These are phyloP conservation scores for Drosophila ochracea DNA, from an alignment of 2,888 invertebrate genomes.

Conservation along the genomic window DNA sequence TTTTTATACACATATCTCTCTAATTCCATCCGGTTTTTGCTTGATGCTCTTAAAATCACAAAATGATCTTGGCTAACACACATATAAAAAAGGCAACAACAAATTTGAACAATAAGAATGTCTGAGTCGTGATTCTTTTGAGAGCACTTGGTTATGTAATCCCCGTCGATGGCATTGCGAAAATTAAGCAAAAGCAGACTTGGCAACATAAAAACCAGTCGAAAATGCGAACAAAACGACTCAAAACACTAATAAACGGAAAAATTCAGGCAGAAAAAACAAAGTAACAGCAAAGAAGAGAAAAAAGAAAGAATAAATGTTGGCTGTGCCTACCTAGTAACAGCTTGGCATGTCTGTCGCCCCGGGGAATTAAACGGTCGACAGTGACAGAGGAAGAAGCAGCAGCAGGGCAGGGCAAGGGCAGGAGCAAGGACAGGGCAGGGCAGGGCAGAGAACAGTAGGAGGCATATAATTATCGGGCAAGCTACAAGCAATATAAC, in stretches of 20 bases:
- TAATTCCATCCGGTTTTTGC: slow-evolving; percentile 10
- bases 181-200: slow-evolving; percentile 51
- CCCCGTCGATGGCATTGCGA: slow-evolving; percentile 48
- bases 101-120: slow-evolving; percentile 22
- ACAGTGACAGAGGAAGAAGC: not conserved
- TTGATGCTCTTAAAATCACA: slow-evolving; percentile 23
- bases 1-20: slow-evolving; percentile 7
- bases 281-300: slow-evolving; percentile 11
- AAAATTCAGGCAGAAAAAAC: slow-evolving; percentile 16
- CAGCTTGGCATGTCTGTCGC: slow-evolving; percentile 32
- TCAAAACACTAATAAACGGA: slow-evolving; percentile 42
- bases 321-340: slow-evolving; percentile 15
- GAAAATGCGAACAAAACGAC: slow-evolving; percentile 48
- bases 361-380: slow-evolving; percentile 60
- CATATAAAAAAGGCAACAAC: slow-evolving; percentile 18
- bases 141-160: slow-evolving; percentile 53
- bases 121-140: slow-evolving; percentile 24
- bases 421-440: not conserved
- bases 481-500: slow-evolving; percentile 41
- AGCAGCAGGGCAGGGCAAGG: not conserved
- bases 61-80: slow-evolving; percentile 34
- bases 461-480: slow-evolving; percentile 46
- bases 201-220: slow-evolving; percentile 41
- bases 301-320: slow-evolving; percentile 9
- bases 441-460: not conserved